Evolutionary conservation across 1,140 invertebrate genomes (phyloP), one percentile per base, ranked within the genome.

Genomic region (Ganaspis sp.): DNA sequence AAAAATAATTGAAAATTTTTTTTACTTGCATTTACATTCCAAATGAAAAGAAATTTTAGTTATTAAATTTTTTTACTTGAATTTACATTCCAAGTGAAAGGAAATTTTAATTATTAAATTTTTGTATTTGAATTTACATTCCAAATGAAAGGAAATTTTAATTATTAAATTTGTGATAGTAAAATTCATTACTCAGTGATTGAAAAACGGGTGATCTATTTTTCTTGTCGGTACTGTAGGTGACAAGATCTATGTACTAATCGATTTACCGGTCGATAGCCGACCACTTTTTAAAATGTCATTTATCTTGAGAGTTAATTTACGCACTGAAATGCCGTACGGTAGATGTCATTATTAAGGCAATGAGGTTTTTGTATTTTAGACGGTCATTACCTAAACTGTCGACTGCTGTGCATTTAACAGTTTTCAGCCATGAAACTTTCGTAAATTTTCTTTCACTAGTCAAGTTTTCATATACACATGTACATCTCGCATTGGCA

Each of bases 391-490:
- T 49, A 49, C n/a, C 45, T 49, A 49, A 49, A 49, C n/a, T 49
- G 45, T 49, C 45, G 45, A 49, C 45, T 49, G 45, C 45, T 49
- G 45, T 49, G 45, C 17, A n/a, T 49, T 17, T 49, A 49, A 49
- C 45, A n/a, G 45, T 49, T 49, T 49, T 49, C 15, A 49, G 17
- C 45, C 40, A n/a, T n/a, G 45, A 49, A 49, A 49, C 45, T 49
- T 49, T 49, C 45, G 45, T 49, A 15, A 49, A 49, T n/a, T 49
- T 49, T 49, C 45, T 17, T 17, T 49, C 45, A 49, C 45, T 17
- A 49, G 45, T 49, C n/a, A 49, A 49, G 45, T 49, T 49, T 49
- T 49, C 45, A 49, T 49, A 49, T 49, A 49, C 45, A 49, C 45
- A n/a, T 49, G 45, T 49, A 6, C 45, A 49, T 49, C 45, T 49